Evolutionary conservation across 2,888 invertebrate genomes (phyloP).

Genomic region (Drosophila helvetica): DNA sequence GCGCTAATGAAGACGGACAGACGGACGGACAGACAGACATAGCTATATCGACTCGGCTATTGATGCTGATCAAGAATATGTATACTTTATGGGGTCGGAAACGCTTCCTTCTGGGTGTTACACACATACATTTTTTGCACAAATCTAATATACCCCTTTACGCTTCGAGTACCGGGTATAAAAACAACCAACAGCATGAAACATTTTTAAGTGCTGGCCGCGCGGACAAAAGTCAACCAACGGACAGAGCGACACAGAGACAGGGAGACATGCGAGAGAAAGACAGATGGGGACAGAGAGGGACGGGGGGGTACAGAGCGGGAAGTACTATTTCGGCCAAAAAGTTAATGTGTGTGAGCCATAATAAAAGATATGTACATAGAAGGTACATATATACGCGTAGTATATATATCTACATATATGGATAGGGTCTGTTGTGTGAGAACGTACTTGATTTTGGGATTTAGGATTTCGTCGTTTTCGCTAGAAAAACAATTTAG

Average conservation of each 20-base stretch:
- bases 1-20: too few relatives aligned
- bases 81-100: too few relatives aligned
- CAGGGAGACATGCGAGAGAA: background rate
- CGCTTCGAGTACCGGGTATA: too few relatives aligned
- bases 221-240: constrained; percentile 67
- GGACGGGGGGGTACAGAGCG: background rate
- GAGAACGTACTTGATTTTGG: constrained; percentile 73
- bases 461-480: constrained; percentile 35
- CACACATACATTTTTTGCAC: too few relatives aligned
- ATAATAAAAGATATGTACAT: constrained; percentile 49
- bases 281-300: background rate
- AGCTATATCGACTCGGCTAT: too few relatives aligned
- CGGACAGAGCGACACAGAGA: constrained; percentile 2
- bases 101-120: too few relatives aligned
- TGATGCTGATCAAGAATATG: too few relatives aligned
- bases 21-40: too few relatives aligned
- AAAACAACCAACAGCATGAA: background rate
- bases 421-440: constrained; percentile 43
- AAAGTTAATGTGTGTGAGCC: constrained; percentile 37
- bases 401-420: too few relatives aligned
- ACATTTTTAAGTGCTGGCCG: constrained; percentile 55
- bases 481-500: constrained; percentile 54
- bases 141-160: too few relatives aligned
- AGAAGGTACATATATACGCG: background rate
- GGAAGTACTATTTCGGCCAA: constrained; percentile 54